Base-by-base conservation (phyloP, 2,888 invertebrate genomes). In the Hecatera dysodea region DNA sequence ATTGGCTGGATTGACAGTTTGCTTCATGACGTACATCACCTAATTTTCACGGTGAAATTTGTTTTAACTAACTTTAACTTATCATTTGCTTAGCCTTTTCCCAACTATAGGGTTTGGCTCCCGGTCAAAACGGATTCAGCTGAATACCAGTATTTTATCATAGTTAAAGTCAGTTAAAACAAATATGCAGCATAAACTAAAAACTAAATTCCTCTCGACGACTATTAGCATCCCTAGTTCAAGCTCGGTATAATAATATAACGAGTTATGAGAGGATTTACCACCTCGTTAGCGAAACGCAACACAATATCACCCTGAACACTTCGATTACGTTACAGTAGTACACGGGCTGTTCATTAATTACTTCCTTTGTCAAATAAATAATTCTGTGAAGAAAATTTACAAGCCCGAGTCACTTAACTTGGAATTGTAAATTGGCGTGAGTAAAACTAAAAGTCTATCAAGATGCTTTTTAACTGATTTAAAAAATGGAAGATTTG, bases 221-320 rank as follows among this genome's bases (percentile, higher is more conserved):
- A 22, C 46, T 27, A 46, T 44, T 17, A 19, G 42, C 78, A 63
- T 22, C 62, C 72, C 52, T 72, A 52, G 22, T 53, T 33, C 57
- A 48, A 22, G 44, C 64, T 67, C 61, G 67, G 75, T 75, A 76
- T 73, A 79, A 68, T 70, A 63, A 67, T 67, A 39, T 15, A 15
- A 7, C 39, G 15, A 15, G 39, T 39, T 39, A 60, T 52, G 36
- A 59, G 33, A 56, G 53, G 53, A 65, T 46, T 67, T 42, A 53
- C 63, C 24, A 22, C 78, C 78, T 78, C 65, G 72, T 78, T 81
- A 78, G 64, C 24, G 42, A 22, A 56, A 61, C 57, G 78, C 71
- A 81, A 81, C 64, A 56, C 53, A 81, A 81, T 81, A 81, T 71
- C 64, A 71, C 22, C 61, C 48, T 67, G 61, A 64, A 64, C 55